Base-by-base conservation (phyloP, 2,888 invertebrate genomes). In the Tenthredo livida region DNA sequence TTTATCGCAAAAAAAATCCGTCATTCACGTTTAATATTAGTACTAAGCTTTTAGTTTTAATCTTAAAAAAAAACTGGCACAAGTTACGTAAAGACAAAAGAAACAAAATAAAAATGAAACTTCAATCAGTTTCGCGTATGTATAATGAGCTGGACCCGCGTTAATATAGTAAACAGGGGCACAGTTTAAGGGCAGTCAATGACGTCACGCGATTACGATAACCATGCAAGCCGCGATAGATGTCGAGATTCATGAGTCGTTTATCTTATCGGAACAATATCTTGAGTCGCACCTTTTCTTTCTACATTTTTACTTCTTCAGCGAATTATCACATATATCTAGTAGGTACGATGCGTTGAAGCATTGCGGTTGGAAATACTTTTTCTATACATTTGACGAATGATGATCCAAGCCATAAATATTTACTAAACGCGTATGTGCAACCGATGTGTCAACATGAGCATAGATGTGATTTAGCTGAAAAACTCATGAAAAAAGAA, bases 131-230 rank as follows among this genome's bases (percentile, higher is more conserved):
- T 67, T 67, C 67, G 29, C 29, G 33, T 67, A 6, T 29, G 29
- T 67, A 10, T 29, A 29, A 12, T 29, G 29, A n/a, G n/a, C n/a
- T n/a, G 25, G 25, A 67, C 2, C 29, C 33, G 67, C 33, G 67
- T 33, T 25, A 29, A 88, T 29, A 88, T 90, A 90, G 91, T 91
- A 92, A 92, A 92, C 90, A 91, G 90, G 90, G 88, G 88, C 89
- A 89, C 87, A 86, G 88, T 88, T 89, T 89, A 87, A 87, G 88
- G 87, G 87, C 89, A 88, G 87, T 89, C 89, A 86, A 84, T 47
- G 88, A 54, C 77, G 77, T 77, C 77, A 77, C n/a, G 77, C 12
- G 54, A 77, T 50, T 25, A 77, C 25, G 67, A 67, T 67, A 67
- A 29, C 33, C 25, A 25, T n/a, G 21, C 4, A 25, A 37, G 21